Evolutionary conservation across 2,113 vertebrate genomes (phyloP).

Genomic region (Himantopus leucocephalus): DNA sequence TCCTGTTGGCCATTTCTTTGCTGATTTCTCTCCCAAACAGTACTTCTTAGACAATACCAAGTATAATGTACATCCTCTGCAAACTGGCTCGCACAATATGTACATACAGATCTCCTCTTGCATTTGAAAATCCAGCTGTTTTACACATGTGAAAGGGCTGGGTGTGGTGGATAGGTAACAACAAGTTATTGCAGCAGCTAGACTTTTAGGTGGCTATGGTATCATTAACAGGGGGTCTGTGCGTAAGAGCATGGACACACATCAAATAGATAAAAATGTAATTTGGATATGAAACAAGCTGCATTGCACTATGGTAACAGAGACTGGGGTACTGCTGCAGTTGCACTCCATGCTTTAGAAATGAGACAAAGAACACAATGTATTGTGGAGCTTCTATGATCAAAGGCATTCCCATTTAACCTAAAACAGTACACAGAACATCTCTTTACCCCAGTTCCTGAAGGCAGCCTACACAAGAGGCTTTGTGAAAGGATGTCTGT

Average conservation of each 20-base stretch:
- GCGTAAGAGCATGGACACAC: neutral
- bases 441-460: neutral
- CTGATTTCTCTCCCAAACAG: neutral
- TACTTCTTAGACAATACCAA: neutral
- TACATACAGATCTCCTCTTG: neutral
- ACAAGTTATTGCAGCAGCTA: neutral
- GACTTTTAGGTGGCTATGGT: neutral
- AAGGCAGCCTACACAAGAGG: neutral
- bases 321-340: neutral
- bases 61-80: neutral
- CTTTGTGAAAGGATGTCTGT: neutral
- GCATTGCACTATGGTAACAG: neutral
- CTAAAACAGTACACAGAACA: neutral
- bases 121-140: neutral
- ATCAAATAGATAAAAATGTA: neutral
- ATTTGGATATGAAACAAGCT: neutral
- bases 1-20: neutral
- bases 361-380: fast-evolving
- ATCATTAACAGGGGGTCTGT: neutral
- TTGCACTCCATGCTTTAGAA: neutral
- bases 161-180: neutral
- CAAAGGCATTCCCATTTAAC: neutral
- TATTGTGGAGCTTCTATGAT: fast-evolving
- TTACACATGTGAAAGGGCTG: neutral
- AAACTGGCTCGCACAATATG: neutral